These are phyloP conservation scores for Drosophila pseudotakahashii DNA, from an alignment of 2,888 invertebrate species.

Conservation along the genomic window DNA sequence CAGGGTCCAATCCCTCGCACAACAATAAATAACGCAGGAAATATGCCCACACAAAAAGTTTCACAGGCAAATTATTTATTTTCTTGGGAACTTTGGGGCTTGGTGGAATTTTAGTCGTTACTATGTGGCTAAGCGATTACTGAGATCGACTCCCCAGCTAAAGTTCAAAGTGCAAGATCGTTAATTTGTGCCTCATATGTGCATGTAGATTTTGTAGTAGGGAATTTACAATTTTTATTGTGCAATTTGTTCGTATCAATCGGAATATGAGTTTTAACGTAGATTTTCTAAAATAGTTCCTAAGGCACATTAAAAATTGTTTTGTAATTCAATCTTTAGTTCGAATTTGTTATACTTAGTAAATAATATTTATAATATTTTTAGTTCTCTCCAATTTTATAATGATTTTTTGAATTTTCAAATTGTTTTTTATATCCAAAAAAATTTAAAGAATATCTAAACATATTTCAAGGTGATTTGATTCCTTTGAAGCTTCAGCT, in stretches of 20 bases:
- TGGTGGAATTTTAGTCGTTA: constrained; percentile 32
- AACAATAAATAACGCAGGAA: constrained; percentile 40
- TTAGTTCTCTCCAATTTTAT: background rate
- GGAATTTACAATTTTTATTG: background rate
- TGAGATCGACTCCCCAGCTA: constrained; percentile 22
- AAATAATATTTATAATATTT: no score
- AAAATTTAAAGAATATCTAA: no score
- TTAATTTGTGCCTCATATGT: constrained; percentile 13
- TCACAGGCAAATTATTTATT: constrained; percentile 32
- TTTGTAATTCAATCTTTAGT: no score
- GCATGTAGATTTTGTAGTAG: no score
- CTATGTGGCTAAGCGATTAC: constrained; percentile 17
- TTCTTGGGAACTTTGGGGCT: constrained; percentile 30
- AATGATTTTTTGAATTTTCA: background rate
- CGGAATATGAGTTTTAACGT: background rate
- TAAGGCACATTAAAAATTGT: no score
- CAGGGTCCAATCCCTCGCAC: constrained; percentile 5
- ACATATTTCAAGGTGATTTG: background rate
- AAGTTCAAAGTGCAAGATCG: constrained; percentile 39
- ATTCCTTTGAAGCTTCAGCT: background rate
- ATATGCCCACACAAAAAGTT: constrained; percentile 37
- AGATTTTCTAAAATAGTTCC: no score
- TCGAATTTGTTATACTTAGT: no score
- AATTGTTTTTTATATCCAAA: no score
- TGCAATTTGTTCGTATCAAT: background rate